phyloP scores from a whole-genome alignment of 2,797 vertebrate species.

The Sebastes melanostomus region DNA sequence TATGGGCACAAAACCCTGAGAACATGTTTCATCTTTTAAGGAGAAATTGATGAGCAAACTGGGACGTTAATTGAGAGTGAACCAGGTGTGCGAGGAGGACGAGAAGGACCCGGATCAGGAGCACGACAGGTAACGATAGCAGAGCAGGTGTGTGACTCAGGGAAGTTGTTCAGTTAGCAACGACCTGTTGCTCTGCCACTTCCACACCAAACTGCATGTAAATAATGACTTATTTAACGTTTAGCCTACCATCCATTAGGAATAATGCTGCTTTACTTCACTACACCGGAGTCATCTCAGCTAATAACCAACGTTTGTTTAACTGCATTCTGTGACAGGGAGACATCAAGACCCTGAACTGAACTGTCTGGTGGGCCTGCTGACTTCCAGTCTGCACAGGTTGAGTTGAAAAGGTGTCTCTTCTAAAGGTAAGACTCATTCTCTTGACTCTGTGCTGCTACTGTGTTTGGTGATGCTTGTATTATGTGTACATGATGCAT shows the following conservation, averaged over 20 bases:
- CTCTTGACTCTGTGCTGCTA: not conserved
- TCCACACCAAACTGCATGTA: no score
- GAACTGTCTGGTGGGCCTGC: not conserved
- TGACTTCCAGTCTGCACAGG: not conserved
- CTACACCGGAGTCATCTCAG: not conserved
- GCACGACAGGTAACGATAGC: no score
- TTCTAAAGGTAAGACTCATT: not conserved
- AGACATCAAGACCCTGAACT: not conserved
- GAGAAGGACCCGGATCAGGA: no score
- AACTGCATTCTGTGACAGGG: not conserved
- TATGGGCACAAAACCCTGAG: rapidly evolving
- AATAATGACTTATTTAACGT: no score
- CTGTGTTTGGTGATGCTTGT: not conserved
- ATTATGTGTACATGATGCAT: not conserved
- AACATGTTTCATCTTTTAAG: not conserved
- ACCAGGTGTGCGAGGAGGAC: rapidly evolving
- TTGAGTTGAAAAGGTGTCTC: not conserved
- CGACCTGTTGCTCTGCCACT: not conserved
- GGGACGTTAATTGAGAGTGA: no score
- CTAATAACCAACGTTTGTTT: not conserved
- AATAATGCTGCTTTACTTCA: not conserved
- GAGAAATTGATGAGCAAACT: not conserved
- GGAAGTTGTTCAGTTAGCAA: not conserved
- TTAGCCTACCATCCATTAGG: not conserved
- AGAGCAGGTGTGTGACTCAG: not conserved